Percentiles rank a stretch among this genome's conserved stretches.
These are phyloP conservation scores for Carpatolechia fugitivella DNA, from an alignment of 2,888 invertebrate genomes.

Conservation along the genomic window DNA sequence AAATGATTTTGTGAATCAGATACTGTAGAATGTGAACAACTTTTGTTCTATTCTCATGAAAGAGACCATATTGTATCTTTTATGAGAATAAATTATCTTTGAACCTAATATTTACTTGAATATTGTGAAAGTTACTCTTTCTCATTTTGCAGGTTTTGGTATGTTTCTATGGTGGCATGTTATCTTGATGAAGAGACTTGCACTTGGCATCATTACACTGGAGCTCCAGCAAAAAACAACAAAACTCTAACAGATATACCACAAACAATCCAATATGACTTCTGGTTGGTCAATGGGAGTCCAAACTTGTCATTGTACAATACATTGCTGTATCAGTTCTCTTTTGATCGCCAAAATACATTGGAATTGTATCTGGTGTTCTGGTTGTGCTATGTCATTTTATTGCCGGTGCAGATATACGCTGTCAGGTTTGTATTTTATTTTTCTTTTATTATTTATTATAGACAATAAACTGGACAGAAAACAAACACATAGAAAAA, in stretches of 20 bases:
- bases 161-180: slow-evolving; percentile 96
- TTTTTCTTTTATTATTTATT: too few species aligned
- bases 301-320: slow-evolving; percentile 93
- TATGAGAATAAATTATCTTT: too few species aligned
- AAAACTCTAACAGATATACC: slow-evolving; percentile 56
- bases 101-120: too few species aligned
- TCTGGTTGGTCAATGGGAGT: slow-evolving; percentile 98
- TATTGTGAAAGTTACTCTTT: slow-evolving; percentile 4
- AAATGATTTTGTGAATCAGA: too few species aligned
- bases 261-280: slow-evolving; percentile 84
- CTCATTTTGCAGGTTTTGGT: slow-evolving; percentile 93
- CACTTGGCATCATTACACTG: slow-evolving; percentile 88
- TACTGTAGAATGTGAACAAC: too few species aligned
- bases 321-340: slow-evolving; percentile 95
- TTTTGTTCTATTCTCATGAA: too few species aligned
- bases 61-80: too few species aligned
- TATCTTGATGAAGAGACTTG: slow-evolving; percentile 89
- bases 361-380: slow-evolving; percentile 94
- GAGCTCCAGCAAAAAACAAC: slow-evolving; percentile 54
- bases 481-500: too few species aligned
- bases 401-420: slow-evolving; percentile 94
- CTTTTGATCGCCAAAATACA: slow-evolving; percentile 96
- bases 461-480: too few species aligned
- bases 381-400: slow-evolving; percentile 90
- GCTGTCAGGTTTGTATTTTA: slow-evolving; percentile 81